phyloP scores from a whole-genome alignment of 2,797 vertebrate species.

The Florisuga fusca region DNA sequence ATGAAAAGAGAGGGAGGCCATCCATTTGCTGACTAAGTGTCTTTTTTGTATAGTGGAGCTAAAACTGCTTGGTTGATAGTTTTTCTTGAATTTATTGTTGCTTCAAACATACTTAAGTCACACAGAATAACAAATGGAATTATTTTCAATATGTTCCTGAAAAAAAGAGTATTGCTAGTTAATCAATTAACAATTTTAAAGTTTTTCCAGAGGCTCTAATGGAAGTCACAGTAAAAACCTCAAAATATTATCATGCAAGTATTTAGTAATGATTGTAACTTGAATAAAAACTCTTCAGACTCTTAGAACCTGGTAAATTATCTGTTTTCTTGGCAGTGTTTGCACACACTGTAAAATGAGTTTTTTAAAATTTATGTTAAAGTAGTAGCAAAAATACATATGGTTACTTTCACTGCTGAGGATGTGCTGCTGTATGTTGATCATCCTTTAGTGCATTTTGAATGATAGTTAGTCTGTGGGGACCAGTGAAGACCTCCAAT shows the following conservation, averaged over 20 bases:
- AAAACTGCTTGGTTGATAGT: background rate
- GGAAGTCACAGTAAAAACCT: background rate
- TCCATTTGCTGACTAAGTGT: background rate
- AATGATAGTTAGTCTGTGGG: constrained; percentile 81
- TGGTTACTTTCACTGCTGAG: constrained; percentile 63
- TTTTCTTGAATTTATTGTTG: background rate
- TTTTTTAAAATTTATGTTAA: constrained; percentile 66
- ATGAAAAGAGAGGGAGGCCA: background rate
- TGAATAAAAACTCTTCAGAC: constrained; percentile 19
- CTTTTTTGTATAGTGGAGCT: background rate
- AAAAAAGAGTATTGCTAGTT: background rate
- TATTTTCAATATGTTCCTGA: background rate
- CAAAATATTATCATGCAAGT: constrained; percentile 17
- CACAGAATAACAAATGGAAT: background rate
- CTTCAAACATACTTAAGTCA: background rate
- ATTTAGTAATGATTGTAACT: background rate
- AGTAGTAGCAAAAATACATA: constrained; percentile 58
- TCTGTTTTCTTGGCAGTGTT: constrained; percentile 29
- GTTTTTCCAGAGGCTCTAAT: background rate
- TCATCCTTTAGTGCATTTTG: constrained; percentile 78
- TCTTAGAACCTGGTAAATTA: constrained; percentile 22
- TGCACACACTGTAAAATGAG: constrained; percentile 17
- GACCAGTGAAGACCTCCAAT: constrained; percentile 84
- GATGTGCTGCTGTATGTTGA: constrained; percentile 74
- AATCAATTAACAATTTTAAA: background rate